Percentiles rank a stretch among this genome's conserved stretches.
These are phyloP conservation scores for Ctenoplectra terminalis DNA, from an alignment of 1,140 invertebrate genomes.

Conservation along the genomic window DNA sequence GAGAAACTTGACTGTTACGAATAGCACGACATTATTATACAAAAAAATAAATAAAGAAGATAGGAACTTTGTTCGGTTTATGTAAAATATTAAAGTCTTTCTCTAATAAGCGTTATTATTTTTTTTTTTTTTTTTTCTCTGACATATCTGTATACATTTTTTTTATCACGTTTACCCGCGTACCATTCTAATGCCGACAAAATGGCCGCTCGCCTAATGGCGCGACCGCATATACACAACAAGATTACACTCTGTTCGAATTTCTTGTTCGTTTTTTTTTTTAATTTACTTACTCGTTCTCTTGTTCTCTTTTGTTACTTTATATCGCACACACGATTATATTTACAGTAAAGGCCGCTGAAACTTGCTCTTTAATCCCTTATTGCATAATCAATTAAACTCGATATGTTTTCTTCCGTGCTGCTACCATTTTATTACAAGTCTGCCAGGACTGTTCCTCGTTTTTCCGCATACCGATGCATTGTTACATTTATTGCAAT, in stretches of 20 bases:
- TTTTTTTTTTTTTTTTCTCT: no score
- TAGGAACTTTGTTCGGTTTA: no score
- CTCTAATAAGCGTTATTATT: no score
- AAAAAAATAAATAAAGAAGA: no score
- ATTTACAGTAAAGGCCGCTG: background rate
- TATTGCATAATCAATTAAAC: slow-evolving; percentile 3
- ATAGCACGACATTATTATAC: slow-evolving; percentile 57
- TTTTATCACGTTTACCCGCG: slow-evolving; percentile 33
- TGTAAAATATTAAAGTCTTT: no score
- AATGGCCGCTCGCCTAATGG: background rate
- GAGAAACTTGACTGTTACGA: slow-evolving; percentile 48
- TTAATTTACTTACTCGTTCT: background rate
- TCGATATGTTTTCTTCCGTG: background rate
- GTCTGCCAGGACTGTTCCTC: background rate
- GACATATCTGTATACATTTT: background rate
- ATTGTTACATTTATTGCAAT: background rate
- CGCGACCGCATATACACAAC: slow-evolving; percentile 26
- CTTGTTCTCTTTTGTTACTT: background rate
- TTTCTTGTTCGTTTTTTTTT: slow-evolving; percentile 3
- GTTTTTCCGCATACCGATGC: background rate
- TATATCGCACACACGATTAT: slow-evolving; percentile 33
- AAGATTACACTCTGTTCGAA: slow-evolving; percentile 8
- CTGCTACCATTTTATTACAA: background rate
- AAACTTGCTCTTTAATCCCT: slow-evolving; percentile 17
- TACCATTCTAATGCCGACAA: slow-evolving; percentile 12